Conservation (phyloP, 1,140 invertebrate species). For the Bombus pyrosoma region DNA sequence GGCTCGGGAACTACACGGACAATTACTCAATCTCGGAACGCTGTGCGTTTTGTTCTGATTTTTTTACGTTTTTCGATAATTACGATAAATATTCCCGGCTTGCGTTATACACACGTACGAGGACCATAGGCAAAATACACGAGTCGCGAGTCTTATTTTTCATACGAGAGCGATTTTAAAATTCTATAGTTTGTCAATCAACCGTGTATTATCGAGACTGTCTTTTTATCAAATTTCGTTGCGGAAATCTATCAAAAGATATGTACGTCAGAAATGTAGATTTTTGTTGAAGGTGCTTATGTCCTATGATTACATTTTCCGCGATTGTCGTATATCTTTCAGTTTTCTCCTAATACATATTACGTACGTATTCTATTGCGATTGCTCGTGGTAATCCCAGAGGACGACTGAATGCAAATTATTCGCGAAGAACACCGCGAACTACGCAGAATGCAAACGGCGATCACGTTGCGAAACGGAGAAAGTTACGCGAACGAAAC, state of each 20-base stretch:
- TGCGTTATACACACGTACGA: too few relatives aligned
- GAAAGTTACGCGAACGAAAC: conserved; percentile 11
- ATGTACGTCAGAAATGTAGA: too few relatives aligned
- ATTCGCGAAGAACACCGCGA: neutral
- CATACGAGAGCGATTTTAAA: too few relatives aligned
- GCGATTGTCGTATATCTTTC: neutral
- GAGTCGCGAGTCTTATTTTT: too few relatives aligned
- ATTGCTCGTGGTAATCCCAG: neutral
- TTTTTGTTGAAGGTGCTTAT: too few relatives aligned
- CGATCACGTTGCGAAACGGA: conserved; percentile 10
- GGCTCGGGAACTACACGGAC: neutral
- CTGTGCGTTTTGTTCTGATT: neutral
- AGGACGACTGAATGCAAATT: conserved; percentile 7
- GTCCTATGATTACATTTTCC: neutral
- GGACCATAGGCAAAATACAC: too few relatives aligned
- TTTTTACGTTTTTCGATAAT: too few relatives aligned
- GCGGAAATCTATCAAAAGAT: too few relatives aligned
- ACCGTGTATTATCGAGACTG: too few relatives aligned
- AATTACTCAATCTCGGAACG: neutral
- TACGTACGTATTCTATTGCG: neutral
- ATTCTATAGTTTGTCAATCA: too few relatives aligned
- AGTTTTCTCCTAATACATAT: neutral
- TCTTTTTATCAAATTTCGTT: too few relatives aligned
- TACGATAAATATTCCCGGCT: too few relatives aligned
- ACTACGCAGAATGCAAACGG: conserved; percentile 30